Base-by-base conservation (phyloP, 2,888 invertebrate genomes). In the Caenorhabditis imperialis region DNA sequence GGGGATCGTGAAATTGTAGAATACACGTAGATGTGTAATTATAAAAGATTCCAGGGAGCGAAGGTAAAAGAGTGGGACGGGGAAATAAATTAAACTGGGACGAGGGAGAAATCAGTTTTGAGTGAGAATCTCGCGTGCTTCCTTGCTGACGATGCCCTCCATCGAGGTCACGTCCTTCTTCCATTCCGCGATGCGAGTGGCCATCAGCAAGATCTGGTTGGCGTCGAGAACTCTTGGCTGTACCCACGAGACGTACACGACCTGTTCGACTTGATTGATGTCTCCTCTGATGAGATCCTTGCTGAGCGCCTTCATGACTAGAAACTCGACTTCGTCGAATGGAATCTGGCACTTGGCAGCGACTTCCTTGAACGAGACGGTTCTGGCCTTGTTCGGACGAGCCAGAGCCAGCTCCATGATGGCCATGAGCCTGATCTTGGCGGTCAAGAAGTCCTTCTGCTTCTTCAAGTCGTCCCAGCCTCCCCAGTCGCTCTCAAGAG, bases 331-430 rank as follows among this genome's bases (percentile, higher is more conserved):
- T 54, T 80, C 70, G 12, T 63, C 65, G 20, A 65, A 47, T 42
- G 48, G 61, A 65, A 97, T 90, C 79, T 93, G 92, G 3, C 96
- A 94, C 88, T 94, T 94, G 30, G 91, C 90, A 0, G 96, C 92
- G 60, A 99, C 96, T 89, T 97, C 96, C 0, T 92, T 91, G 90
- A 99, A 99, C 0, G 94, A 92, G 63, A 99, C 90, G 86, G 94
- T 93, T 63, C 93, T 90, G 83, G 94, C 92, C 53, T 94, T 94
- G 0, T 96, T 94, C 0, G 95, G 93, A 54, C 96, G 92, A 88
- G 94, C 94, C 88, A 98, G 96, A 0, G 98, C 96, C 95, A 98
- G 95, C 93, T 97, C 96, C 96, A 99, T 98, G 0, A 99, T 91
- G 88, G 97, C 96, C 16, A 99, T 91, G 20, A 99, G 91, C 0